A percentile compares a stretch with the other conserved stretches of the same genome.
These are phyloP conservation scores for Leucosticte australis DNA, from an alignment of 2,113 vertebrate species.

Conservation along the genomic window DNA sequence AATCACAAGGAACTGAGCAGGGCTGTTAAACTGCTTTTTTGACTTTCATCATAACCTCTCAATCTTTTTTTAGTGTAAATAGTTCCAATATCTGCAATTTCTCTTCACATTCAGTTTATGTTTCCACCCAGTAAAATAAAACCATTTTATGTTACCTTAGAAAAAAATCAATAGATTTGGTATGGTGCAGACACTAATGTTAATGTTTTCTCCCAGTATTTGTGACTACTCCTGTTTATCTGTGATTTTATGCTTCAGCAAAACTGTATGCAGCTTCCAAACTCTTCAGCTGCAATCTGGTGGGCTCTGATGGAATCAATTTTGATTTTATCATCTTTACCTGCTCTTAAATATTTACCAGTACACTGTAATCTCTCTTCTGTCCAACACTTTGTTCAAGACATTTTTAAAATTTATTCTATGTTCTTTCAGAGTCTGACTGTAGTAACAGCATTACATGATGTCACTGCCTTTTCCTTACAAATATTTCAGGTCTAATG, in stretches of 20 bases:
- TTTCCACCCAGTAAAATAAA: neutral
- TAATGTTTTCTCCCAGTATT: neutral
- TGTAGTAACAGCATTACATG: neutral
- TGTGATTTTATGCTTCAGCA: constrained; percentile 27
- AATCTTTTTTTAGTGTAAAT: neutral
- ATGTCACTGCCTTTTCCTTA: neutral
- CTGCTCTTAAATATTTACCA: constrained; percentile 36
- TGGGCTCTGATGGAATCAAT: constrained; percentile 30
- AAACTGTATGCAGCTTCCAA: neutral
- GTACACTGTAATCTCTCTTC: neutral
- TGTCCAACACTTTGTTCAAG: constrained; percentile 2
- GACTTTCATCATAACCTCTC: neutral
- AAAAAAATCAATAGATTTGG: neutral
- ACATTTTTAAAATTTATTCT: neutral
- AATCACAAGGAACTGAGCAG: neutral
- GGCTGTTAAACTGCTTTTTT: neutral
- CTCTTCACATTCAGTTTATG: neutral
- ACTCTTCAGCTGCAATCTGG: constrained; percentile 8
- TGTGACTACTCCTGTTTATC: neutral
- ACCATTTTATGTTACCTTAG: neutral
- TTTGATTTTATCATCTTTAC: constrained; percentile 39
- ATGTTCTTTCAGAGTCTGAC: neutral
- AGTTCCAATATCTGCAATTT: neutral
- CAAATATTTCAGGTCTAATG: constrained; percentile 21
- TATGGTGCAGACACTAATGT: neutral